Percentiles rank a stretch among this genome's conserved stretches.
Conservation (phyloP, 2,888 invertebrate genomes). For the Ennomos quercinarius region DNA sequence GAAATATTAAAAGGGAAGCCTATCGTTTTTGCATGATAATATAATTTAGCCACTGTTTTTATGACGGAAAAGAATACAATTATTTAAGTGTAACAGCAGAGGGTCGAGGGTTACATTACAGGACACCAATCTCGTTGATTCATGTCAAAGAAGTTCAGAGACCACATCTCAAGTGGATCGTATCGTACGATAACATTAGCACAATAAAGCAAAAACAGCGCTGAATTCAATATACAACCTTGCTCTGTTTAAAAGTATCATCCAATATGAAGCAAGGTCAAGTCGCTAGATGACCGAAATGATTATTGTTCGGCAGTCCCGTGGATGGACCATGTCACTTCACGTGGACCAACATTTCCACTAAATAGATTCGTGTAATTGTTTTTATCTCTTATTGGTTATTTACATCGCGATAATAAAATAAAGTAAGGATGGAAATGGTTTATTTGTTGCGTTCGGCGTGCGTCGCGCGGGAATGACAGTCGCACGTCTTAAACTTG, state of each 20-base stretch:
- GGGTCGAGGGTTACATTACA: no score
- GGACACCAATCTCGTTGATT: no score
- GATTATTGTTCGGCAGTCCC: constrained; percentile 43
- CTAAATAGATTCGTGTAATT: constrained; percentile 28
- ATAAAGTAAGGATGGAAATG: constrained; percentile 29
- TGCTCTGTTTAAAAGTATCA: constrained; percentile 40
- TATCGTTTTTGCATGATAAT: no score
- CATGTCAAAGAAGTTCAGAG: no score
- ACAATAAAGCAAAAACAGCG: constrained; percentile 50
- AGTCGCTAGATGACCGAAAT: constrained; percentile 37
- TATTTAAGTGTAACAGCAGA: no score
- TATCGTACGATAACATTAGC: constrained; percentile 50
- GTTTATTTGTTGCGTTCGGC: constrained; percentile 28
- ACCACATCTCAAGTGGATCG: constrained; percentile 5
- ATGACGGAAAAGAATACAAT: no score
- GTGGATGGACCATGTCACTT: constrained; percentile 39
- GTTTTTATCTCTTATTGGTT: constrained; percentile 20
- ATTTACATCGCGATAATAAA: constrained; percentile 33
- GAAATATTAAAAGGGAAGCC: no score
- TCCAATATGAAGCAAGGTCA: constrained; percentile 48
- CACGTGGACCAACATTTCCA: constrained; percentile 36
- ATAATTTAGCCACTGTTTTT: no score
- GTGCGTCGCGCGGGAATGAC: constrained; percentile 54
- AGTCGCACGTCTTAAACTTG: constrained; percentile 60
- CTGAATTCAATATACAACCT: constrained; percentile 38